Conservation (phyloP, 2,113 vertebrate species). For the Setophaga kirtlandii region DNA sequence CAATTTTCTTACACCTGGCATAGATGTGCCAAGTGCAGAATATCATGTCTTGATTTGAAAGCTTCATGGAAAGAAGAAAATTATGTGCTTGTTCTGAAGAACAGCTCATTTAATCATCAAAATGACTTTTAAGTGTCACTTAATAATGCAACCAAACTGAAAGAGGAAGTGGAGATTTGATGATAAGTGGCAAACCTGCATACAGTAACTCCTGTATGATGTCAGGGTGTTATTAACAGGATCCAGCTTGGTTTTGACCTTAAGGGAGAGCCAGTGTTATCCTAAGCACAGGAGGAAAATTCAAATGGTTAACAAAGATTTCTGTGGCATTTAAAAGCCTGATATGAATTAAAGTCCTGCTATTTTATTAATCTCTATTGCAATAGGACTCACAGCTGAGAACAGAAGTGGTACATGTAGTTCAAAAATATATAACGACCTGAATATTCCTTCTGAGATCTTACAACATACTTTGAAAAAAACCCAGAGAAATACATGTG, state of each 20-base stretch:
- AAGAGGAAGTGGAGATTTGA: conserved; percentile 32
- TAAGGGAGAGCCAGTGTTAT: not conserved
- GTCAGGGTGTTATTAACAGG: not conserved
- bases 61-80: conserved; percentile 2
- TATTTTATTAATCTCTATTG: not conserved
- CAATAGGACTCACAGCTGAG: fast-evolving
- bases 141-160: conserved; percentile 17
- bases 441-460: not conserved
- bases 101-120: conserved; percentile 43
- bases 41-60: conserved; percentile 3
- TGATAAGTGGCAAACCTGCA: conserved; percentile 35
- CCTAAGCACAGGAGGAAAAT: not conserved
- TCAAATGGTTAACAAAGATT: not conserved
- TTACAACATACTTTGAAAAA: not conserved
- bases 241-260: not conserved
- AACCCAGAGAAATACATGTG: not conserved
- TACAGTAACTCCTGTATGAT: not conserved
- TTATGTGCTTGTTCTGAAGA: not conserved
- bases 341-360: not conserved
- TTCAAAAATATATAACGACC: not conserved
- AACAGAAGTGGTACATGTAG: not conserved
- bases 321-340: not conserved
- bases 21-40: not conserved
- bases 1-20: not conserved
- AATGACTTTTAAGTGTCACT: conserved; percentile 42